Base-by-base conservation (phyloP, 2,888 invertebrate species). In the Prenolepis imparis region DNA sequence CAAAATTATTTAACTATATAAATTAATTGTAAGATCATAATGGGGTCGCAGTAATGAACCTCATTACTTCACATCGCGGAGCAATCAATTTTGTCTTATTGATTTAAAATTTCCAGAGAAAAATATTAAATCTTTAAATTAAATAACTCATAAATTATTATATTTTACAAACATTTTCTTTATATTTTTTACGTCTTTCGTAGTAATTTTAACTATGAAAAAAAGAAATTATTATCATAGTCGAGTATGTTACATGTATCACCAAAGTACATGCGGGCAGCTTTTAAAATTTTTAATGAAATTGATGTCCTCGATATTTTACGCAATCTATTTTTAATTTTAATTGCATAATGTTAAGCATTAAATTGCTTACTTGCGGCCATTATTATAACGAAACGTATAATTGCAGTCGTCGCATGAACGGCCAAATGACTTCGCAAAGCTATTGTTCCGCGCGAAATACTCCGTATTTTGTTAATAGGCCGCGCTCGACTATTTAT, bases 391-490 rank as follows among this genome's bases (percentile, higher is more conserved):
- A 68, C 80, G 78, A 83, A 77, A 66, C 57, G 59, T 67, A 77
- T 77, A 83, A 83, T 83, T 83, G 82, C 66, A 83, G 59, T 77
- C 80, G 77, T 83, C 67, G 82, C 59, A 68, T 77, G 77, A 83
- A 78, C 66, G 78, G 78, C 78, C 70, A 80, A 80, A 70, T 80
- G 78, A 80, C 78, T 80, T 80, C 59, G 78, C 78, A 70, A 80
- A 80, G 78, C 78, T 61, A 80, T 80, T 80, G 78, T 80, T 80
- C 78, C 78, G 59, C 78, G 78, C 78, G 78, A 80, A 70, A 70
- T 80, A 70, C 70, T 80, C 78, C 70, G 78, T 80, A 70, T 80
- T 80, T 80, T 80, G 78, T 80, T 80, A 80, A 80, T 80, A 80
- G 70, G 78, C 78, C 78, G 59, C 78, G 70, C 78, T 70, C 59